Percentiles rank a stretch among this genome's conserved stretches.
These are phyloP conservation scores for Watersipora subatra DNA, from an alignment of 1,140 invertebrate species.

Conservation along the genomic window DNA sequence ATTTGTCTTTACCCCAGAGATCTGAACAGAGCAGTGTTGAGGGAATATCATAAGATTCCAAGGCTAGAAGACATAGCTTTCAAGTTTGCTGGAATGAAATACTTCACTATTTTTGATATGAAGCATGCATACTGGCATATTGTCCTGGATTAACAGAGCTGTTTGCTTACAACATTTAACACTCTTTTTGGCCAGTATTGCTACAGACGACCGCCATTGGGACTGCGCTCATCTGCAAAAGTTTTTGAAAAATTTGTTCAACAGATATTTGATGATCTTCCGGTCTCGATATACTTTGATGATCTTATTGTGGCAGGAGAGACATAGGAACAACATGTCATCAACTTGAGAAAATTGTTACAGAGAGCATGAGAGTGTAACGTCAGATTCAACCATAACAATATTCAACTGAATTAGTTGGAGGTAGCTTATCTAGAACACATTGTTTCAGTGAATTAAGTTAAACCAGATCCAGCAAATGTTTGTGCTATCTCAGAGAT, in stretches of 20 bases:
- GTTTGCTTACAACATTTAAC: constrained; percentile 15
- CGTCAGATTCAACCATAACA: background rate
- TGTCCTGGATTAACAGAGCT: constrained; percentile 14
- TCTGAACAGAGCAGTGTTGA: background rate
- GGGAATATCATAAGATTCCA: constrained; percentile 10
- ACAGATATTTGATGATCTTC: constrained; percentile 23
- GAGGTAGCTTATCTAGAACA: constrained; percentile 17
- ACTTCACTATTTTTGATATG: constrained; percentile 4
- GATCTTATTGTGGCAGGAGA: constrained; percentile 25
- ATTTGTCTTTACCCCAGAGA: too few relatives aligned
- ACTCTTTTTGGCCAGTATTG: constrained; percentile 19
- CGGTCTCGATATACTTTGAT: constrained; percentile 25
- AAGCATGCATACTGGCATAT: constrained; percentile 13
- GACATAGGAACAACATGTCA: constrained; percentile 19
- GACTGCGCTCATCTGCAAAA: constrained; percentile 15
- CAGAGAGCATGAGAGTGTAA: background rate
- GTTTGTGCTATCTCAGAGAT: constrained; percentile 27
- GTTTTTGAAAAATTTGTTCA: constrained; percentile 22
- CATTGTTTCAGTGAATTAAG: constrained; percentile 31
- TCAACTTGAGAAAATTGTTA: constrained; percentile 2
- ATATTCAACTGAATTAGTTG: background rate
- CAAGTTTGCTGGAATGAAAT: constrained; percentile 7
- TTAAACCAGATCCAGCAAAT: constrained; percentile 29
- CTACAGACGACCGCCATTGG: constrained; percentile 18
- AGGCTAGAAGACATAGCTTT: constrained; percentile 12